Conservation (phyloP, 2,797 vertebrate genomes). For the Anomalospiza imberbis region DNA sequence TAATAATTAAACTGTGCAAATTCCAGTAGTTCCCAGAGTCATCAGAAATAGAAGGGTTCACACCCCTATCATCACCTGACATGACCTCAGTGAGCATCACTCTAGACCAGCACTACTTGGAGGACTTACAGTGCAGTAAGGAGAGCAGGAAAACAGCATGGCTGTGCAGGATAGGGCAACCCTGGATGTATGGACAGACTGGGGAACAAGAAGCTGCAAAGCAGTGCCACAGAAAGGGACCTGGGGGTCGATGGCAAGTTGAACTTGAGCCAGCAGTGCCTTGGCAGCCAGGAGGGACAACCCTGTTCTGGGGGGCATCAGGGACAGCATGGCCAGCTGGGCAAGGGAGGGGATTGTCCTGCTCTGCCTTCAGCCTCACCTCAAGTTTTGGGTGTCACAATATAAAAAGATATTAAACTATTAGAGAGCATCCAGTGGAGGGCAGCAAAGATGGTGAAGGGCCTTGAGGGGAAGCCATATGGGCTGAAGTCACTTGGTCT, state of each 20-base stretch:
- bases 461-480: rapidly evolving
- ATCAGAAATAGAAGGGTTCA: background rate
- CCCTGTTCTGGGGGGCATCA: background rate
- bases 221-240: rapidly evolving
- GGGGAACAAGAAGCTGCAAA: rapidly evolving
- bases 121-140: background rate
- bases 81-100: background rate
- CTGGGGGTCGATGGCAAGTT: rapidly evolving
- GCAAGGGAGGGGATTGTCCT: background rate
- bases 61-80: background rate
- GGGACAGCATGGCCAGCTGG: background rate
- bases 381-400: rapidly evolving
- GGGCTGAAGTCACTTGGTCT: background rate
- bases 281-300: background rate
- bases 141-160: background rate
- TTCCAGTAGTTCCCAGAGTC: background rate
- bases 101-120: background rate
- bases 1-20: background rate
- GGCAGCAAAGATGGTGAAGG: rapidly evolving
- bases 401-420: rapidly evolving
- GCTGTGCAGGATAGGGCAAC: background rate
- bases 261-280: background rate
- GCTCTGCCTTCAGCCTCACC: background rate
- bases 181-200: background rate
- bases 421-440: background rate